These are phyloP conservation scores for Drosophila pectinifera DNA, from an alignment of 1,140 invertebrate genomes.

Conservation along the genomic window DNA sequence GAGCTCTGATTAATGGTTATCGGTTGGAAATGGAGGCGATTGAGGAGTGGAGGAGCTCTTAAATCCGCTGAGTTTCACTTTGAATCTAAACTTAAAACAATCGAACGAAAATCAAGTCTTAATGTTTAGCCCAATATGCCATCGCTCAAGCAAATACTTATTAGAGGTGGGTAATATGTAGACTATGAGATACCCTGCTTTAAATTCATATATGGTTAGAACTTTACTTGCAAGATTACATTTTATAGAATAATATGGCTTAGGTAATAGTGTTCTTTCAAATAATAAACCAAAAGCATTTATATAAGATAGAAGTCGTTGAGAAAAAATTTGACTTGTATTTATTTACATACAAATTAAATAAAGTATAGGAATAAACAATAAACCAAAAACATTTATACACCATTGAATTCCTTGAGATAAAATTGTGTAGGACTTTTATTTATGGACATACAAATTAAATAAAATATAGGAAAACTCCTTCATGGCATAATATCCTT, in stretches of 20 bases:
- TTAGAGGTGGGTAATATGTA: no score
- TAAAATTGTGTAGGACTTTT: not conserved
- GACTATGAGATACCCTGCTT: slow-evolving; percentile 2
- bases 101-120: slow-evolving; percentile 27
- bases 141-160: slow-evolving; percentile 26
- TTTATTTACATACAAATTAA: not conserved
- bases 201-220: no score
- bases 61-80: slow-evolving; percentile 59
- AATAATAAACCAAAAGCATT: not conserved
- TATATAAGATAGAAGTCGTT: not conserved
- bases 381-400: not conserved
- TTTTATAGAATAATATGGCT: no score
- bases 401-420: not conserved
- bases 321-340: not conserved
- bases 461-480: not conserved
- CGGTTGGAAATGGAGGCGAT: slow-evolving; percentile 4
- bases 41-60: slow-evolving; percentile 33
- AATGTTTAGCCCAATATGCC: slow-evolving; percentile 46
- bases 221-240: no score
- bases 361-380: not conserved
- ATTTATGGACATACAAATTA: not conserved
- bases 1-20: slow-evolving; percentile 67
- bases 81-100: slow-evolving; percentile 58
- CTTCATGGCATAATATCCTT: not conserved
- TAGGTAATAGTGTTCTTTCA: not conserved